Evolutionary conservation across 2,797 vertebrate genomes (phyloP), one percentile per base, ranked within the genome.

Genomic region (Diplodus sargus): DNA sequence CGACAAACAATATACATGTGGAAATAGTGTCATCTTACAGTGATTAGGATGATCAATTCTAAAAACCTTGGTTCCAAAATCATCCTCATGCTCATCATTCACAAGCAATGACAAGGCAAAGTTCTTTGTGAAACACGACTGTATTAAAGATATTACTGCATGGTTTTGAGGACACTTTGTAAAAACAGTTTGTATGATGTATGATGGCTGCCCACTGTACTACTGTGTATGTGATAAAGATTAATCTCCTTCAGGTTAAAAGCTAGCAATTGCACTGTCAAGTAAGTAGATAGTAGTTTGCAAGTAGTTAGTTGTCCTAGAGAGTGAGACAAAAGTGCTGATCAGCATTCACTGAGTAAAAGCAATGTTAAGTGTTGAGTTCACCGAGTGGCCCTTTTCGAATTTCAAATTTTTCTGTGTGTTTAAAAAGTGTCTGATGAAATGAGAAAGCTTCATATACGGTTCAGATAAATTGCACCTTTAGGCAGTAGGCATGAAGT

Each of bases 361-460:
- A 51, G 20, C 3, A 67, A 43, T 18, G n/a, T 49, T 39, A 39
- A 30, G 49, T 22, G 22, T 16, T 64, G 18, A 42, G 14, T 54
- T 58, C 4, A 58, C 15, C 2, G 17, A 23, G 9, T 5, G 25
- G 17, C 20, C 57, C 10, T 51, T 68, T 61, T 22, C 7, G 25
- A 48, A 62, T 49, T 3, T 22, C 7, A 34, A 42, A 62, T 49
- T 3, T 22, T 17, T 54, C 11, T 23, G 11, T 15, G 4, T 47
- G 39, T 66, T 47, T 2, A n/a, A 30, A 63, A 68, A 56, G 58
- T 5, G 68, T 45, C 14, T 30, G 51, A 65, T 59, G 20, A 68
- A 68, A 75, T 64, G 6, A 22, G 17, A 56, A 12, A 0, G 45
- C 42, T 34, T 64, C n/a, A 64, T 54, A 43, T 48, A 57, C 22